A percentile compares a stretch with the other conserved stretches of the same genome.
These are phyloP conservation scores for Hoplodrina ambigua DNA, from an alignment of 2,888 invertebrate species.

Conservation along the genomic window DNA sequence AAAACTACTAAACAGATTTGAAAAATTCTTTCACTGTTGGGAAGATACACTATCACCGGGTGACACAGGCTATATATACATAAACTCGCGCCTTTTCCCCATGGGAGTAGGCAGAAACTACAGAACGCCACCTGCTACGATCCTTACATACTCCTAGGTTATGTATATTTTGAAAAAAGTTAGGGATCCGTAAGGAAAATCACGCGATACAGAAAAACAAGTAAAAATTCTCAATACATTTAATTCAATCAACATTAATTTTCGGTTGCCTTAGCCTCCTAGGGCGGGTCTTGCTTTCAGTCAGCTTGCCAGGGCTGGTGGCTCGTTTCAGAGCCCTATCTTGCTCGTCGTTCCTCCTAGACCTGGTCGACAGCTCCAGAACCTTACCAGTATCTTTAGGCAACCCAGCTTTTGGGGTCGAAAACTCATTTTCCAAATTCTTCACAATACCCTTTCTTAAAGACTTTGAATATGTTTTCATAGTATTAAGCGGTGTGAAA, in stretches of 20 bases:
- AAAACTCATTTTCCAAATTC: constrained; percentile 81
- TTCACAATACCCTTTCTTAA: constrained; percentile 76
- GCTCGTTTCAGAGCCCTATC: constrained; percentile 72
- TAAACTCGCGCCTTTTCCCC: no score
- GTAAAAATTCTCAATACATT: constrained; percentile 44
- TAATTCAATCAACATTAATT: constrained; percentile 37
- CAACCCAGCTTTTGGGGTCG: constrained; percentile 67
- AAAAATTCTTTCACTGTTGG: no score
- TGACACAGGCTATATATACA: no score
- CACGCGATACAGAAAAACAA: no score
- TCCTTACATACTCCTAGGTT: no score
- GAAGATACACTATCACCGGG: no score
- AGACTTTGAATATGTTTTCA: constrained; percentile 78
- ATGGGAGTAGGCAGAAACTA: no score
- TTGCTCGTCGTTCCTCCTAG: constrained; percentile 36
- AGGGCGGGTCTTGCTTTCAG: constrained; percentile 55
- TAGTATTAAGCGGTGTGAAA: constrained; percentile 79
- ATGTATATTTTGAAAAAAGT: no score
- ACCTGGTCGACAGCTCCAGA: constrained; percentile 35
- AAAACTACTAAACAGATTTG: no score
- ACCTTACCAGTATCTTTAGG: constrained; percentile 28
- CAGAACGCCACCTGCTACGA: no score
- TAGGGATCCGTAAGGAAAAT: no score
- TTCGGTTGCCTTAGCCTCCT: constrained; percentile 61
- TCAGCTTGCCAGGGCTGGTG: constrained; percentile 80